phyloP scores from a whole-genome alignment of 2,113 vertebrate genomes.

The Chloropsis hardwickii region DNA sequence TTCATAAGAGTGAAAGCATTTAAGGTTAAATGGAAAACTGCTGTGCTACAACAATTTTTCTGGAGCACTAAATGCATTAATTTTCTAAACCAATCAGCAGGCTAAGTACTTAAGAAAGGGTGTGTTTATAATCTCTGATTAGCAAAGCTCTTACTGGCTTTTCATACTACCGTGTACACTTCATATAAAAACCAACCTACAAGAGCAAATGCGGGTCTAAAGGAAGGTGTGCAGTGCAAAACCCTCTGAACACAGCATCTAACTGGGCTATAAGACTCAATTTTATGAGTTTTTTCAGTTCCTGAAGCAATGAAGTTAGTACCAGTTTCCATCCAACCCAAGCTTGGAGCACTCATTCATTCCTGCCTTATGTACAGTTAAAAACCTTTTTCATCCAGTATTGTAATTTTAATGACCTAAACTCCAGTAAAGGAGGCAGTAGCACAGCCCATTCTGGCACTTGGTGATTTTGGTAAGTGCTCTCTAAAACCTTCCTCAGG shows the following conservation, averaged over 20 bases:
- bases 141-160: not conserved
- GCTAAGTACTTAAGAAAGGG: not conserved
- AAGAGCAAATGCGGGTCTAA: not conserved
- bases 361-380: not conserved
- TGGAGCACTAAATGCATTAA: not conserved
- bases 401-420: not conserved
- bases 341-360: not conserved
- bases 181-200: not conserved
- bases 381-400: not conserved
- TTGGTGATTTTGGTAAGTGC: not conserved
- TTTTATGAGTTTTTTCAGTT: not conserved
- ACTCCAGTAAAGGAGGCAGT: not conserved
- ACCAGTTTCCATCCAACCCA: not conserved
- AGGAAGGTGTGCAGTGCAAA: not conserved
- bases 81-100: not conserved
- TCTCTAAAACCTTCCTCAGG: not conserved
- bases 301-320: not conserved
- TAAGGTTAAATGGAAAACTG: not conserved
- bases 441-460: not conserved
- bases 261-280: not conserved
- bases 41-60: not conserved
- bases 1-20: constrained; percentile 3
- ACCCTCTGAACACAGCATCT: not conserved
- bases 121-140: not conserved
- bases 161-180: not conserved